phyloP scores from a whole-genome alignment of 2,797 vertebrate species.

The Sphenodon punctatus region DNA sequence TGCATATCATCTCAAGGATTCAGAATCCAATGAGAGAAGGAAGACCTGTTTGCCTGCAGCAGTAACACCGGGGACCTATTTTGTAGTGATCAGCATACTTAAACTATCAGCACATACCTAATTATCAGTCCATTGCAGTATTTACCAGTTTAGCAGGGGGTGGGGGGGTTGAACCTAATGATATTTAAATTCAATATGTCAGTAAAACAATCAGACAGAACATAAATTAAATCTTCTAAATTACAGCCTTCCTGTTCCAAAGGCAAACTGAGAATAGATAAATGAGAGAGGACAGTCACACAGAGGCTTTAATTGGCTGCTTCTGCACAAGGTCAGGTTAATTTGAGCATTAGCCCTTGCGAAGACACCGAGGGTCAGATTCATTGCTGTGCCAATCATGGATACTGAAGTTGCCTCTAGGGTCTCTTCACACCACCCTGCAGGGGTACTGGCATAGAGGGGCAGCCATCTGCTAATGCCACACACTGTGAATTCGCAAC shows the following conservation, averaged over 20 bases:
- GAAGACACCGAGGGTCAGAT: not conserved
- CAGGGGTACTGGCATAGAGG: too few species aligned
- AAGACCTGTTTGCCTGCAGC: not conserved
- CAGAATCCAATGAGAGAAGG: not conserved
- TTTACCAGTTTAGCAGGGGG: constrained; percentile 16
- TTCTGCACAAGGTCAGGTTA: not conserved
- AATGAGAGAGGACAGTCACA: not conserved
- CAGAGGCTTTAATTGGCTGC: not conserved
- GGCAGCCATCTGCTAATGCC: not conserved
- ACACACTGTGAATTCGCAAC: not conserved
- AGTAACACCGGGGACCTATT: not conserved
- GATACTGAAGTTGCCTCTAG: too few species aligned
- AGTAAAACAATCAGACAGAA: constrained; percentile 13
- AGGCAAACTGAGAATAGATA: constrained; percentile 27
- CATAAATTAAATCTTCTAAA: constrained; percentile 8
- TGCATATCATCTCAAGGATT: not conserved
- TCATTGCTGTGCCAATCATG: not conserved
- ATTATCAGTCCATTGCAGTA: constrained; percentile 24
- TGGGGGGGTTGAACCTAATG: constrained; percentile 25
- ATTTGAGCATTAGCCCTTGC: not conserved
- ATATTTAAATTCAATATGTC: constrained; percentile 22
- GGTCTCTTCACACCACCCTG: too few species aligned
- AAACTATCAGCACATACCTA: constrained; percentile 22
- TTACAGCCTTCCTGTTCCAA: constrained; percentile 28
- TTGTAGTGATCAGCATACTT: constrained; percentile 9